Evolutionary conservation across 2,888 invertebrate species (phyloP), one percentile per base, ranked within the genome.

Genomic region (Troglohyphantes excavatus): DNA sequence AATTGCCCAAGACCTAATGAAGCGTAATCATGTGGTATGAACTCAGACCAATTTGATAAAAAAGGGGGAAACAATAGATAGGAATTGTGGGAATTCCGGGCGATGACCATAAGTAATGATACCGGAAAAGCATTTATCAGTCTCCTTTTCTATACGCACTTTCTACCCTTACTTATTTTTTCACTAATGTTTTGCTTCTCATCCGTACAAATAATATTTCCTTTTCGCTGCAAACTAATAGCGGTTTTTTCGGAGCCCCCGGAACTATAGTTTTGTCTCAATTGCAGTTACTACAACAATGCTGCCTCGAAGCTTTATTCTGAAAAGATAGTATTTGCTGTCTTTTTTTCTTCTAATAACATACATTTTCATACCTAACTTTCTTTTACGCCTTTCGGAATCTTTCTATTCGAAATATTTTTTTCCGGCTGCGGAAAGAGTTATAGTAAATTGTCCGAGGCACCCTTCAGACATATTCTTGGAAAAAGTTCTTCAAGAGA

Each of bases 81-180:
- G 73, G 61, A 73, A 73, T 27, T 65, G 73, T 19, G 23, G 79
- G 73, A 73, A 83, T 73, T 73, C 61, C 61, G 46, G 46, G 65
- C 65, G 73, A 73, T 61, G 83, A 65, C 83, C 72, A 46, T 73
- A 83, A 83, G 83, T 83, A 73, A 83, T 83, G 83, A 73, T 65
- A 65, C 65, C 83, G 73, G 83, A 73, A 83, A 83, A 39, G 82
- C 82, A 82, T 82, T 82, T 82, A 82, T 82, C 82, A 82, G 70
- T 61, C 61, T 82, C 70, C 27, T 61, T 53, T 82, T 82, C 63
- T 72, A n/a, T 53, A 53, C 73, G 27, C 39, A 53, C 27, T 70
- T 70, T 33, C 70, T 61, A 70, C 17, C 21, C 27, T 70, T 82
- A 46, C 39, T 83, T 83, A 73, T 46, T 73, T 83, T 72, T 83